Evolutionary conservation across 2,113 vertebrate genomes (phyloP), one percentile per base, ranked within the genome.

Genomic region (Callionymus lyra): DNA sequence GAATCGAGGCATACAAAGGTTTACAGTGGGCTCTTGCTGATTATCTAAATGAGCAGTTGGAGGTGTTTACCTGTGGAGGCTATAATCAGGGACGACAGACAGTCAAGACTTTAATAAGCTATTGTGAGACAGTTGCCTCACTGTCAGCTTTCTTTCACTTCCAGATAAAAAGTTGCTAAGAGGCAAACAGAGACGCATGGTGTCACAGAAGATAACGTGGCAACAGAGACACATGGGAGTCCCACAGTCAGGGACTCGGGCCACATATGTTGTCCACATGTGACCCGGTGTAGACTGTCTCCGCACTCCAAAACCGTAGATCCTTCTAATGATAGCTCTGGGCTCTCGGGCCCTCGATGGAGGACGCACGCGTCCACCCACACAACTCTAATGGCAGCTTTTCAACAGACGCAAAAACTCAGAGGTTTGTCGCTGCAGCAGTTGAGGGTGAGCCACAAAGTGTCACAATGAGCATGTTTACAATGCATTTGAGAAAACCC

Each of bases 341-440:
- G 44, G 50, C n/a, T 34, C 55, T 50, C 63, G n/a, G 16, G 36
- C 36, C 36, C 15, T 5, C 10, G 15, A 34, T 1, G 12, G 1
- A 36, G 13, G 21, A 31, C 45, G 53, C 54, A 53, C 48, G n/a
- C 57, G 42, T 43, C 53, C 63, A 63, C 63, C 48, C 58, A 57
- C 66, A 56, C 61, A 65, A 52, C 67, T 74, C 70, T 71, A 77
- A 82, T 72, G 56, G 59, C 72, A 40, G 55, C 57, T 58, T 66
- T 72, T 45, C 21, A 1, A 4, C 11, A 71, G 61, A 79, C 81
- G 67, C 63, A 58, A 69, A 76, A 27, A 27, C 72, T 65, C 16
- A 52, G 38, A 72, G 69, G 68, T 76, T 82, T 74, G 73, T 80
- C 82, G 77, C 85, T 87, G 86, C 80, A 83, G 76, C 75, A 75